These are phyloP conservation scores for Drosophila insularis DNA, from an alignment of 1,140 invertebrate genomes.

Conservation along the genomic window DNA sequence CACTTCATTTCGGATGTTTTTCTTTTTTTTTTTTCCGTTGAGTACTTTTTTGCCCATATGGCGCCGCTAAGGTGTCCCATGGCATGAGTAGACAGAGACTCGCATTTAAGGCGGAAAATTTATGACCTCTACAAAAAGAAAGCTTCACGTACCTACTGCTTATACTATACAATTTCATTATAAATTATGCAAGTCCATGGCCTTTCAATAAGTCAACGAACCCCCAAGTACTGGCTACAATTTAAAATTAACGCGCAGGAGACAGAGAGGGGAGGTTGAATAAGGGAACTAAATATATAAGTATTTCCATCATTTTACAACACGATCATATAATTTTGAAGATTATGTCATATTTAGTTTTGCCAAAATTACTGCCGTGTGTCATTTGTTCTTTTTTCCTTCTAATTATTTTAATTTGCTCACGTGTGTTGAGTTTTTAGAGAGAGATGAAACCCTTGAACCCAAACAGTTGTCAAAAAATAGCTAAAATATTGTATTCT, in stretches of 20 bases:
- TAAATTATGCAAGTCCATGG: constrained; percentile 72
- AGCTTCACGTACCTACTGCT: constrained; percentile 43
- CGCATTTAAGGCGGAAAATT: constrained; percentile 63
- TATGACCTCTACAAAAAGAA: constrained; percentile 53
- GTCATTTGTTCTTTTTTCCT: no score
- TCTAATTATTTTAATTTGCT: no score
- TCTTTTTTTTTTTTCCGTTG: constrained; percentile 16
- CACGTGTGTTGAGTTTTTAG: no score
- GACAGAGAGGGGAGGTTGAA: neutral
- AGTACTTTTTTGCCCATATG: constrained; percentile 59
- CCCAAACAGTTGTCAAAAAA: no score
- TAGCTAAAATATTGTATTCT: no score
- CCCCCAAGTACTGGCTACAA: constrained; percentile 1
- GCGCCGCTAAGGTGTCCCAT: constrained; percentile 65
- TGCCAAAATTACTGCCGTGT: no score
- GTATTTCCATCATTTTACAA: constrained; percentile 11
- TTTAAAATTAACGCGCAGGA: neutral
- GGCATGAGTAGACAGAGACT: constrained; percentile 26
- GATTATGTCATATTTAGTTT: no score
- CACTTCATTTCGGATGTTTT: constrained; percentile 32
- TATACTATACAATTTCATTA: constrained; percentile 60
- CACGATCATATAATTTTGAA: neutral
- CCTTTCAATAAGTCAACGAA: constrained; percentile 68
- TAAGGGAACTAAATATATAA: neutral
- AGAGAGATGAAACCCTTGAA: no score